Conservation (phyloP, 2,113 vertebrate species). For the Excalfactoria chinensis region DNA sequence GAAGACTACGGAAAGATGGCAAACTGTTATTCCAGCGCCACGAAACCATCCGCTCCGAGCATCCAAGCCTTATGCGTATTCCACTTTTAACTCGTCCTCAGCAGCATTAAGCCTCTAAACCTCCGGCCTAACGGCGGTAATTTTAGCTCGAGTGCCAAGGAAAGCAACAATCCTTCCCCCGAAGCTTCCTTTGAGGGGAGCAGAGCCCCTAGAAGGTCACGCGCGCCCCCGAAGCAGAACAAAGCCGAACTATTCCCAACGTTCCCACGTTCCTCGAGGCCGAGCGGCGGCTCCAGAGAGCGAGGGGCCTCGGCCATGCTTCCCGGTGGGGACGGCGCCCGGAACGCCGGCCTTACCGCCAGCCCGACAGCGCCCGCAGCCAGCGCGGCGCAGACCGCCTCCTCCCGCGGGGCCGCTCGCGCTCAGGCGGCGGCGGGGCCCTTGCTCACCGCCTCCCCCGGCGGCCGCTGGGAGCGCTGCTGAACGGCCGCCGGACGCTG, state of each 20-base stretch:
- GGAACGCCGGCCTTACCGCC: too few species aligned
- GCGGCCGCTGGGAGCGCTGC: conserved; percentile 4
- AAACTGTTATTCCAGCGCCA: background rate
- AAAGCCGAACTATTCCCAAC: background rate
- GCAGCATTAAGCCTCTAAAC: background rate
- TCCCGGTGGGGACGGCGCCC: too few species aligned
- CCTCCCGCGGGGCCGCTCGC: background rate
- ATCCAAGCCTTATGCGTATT: background rate
- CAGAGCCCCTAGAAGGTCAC: background rate
- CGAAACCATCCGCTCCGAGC: background rate
- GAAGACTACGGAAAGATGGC: background rate
- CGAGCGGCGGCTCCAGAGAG: too few species aligned
- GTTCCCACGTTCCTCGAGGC: background rate
- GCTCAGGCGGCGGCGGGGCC: background rate
- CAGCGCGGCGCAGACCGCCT: too few species aligned
- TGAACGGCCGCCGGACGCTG: background rate
- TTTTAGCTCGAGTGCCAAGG: background rate
- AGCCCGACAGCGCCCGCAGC: too few species aligned
- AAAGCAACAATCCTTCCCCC: background rate
- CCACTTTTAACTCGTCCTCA: background rate
- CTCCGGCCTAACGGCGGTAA: fast-evolving
- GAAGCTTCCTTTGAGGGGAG: background rate
- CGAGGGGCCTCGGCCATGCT: too few species aligned
- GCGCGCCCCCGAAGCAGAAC: background rate
- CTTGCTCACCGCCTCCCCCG: background rate